Percentiles rank a stretch among this genome's conserved stretches.
Evolutionary conservation across 1,140 invertebrate genomes (phyloP).

Genomic region (Oryctes rhinoceros): DNA sequence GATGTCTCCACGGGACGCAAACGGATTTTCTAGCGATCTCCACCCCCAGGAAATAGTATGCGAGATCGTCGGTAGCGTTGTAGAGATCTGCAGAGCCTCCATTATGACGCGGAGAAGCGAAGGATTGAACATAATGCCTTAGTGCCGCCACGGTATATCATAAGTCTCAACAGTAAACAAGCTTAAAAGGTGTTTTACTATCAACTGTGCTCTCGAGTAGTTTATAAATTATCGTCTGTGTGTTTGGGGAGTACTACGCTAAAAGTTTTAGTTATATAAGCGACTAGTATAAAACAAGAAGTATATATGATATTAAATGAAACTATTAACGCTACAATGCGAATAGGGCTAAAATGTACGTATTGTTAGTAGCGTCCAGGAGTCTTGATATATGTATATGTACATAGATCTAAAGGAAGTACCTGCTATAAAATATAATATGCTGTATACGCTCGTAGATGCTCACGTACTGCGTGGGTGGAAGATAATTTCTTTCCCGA

Average conservation of each 20-base stretch:
- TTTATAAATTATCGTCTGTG: slow-evolving; percentile 32
- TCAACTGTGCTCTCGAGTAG: slow-evolving; percentile 18
- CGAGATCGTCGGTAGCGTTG: not conserved
- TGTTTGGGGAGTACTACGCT: not conserved
- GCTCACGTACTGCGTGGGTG: no score
- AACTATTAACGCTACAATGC: slow-evolving; percentile 16
- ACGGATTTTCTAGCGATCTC: slow-evolving; percentile 4
- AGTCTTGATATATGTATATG: not conserved
- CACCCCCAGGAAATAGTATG: not conserved
- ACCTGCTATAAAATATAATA: no score
- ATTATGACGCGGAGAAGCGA: not conserved
- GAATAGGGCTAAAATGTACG: not conserved
- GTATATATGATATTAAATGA: slow-evolving; percentile 5
- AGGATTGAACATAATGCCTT: slow-evolving; percentile 12
- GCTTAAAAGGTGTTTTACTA: slow-evolving; percentile 36
- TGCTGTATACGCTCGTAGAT: no score
- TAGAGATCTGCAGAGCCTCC: not conserved
- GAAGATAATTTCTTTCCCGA: no score
- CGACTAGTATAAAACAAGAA: not conserved
- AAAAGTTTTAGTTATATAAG: slow-evolving; percentile 21
- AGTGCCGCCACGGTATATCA: slow-evolving; percentile 21
- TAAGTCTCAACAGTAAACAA: slow-evolving; percentile 34
- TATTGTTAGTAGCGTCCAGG: no score
- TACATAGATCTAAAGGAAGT: not conserved
- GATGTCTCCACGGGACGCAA: slow-evolving; percentile 17